Evolutionary conservation across 2,113 vertebrate species (phyloP).

Genomic region (Nothobranchius furzeri): DNA sequence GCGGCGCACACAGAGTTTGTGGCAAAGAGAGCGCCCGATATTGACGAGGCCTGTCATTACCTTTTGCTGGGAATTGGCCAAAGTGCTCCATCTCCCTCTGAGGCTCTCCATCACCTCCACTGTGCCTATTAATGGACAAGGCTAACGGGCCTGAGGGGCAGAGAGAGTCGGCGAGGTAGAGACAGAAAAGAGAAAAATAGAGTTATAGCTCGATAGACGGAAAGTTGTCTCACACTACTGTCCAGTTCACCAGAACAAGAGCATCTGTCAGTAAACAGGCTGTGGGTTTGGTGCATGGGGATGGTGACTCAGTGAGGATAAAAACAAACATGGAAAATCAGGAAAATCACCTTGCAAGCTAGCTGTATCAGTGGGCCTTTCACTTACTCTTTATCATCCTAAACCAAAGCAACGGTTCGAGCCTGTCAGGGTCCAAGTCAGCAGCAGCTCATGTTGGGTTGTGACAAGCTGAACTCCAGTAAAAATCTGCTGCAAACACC

Average conservation of each 20-base stretch:
- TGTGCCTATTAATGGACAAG: slow-evolving; percentile 61
- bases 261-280: slow-evolving; percentile 35
- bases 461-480: background rate
- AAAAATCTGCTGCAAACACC: background rate
- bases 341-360: too few relatives aligned
- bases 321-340: background rate
- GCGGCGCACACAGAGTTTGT: slow-evolving; percentile 43
- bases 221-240: slow-evolving; percentile 9
- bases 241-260: background rate
- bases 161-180: background rate
- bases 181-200: slow-evolving; percentile 26
- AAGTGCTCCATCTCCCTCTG: slow-evolving; percentile 60
- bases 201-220: slow-evolving; percentile 24
- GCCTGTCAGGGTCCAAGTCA: background rate
- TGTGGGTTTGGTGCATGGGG: background rate
- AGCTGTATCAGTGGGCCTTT: too few relatives aligned
- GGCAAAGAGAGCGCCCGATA: slow-evolving; percentile 66
- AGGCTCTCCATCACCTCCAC: slow-evolving; percentile 67
- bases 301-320: background rate
- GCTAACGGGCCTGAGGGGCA: slow-evolving; percentile 41
- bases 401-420: background rate
- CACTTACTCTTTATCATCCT: background rate
- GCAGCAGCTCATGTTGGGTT: background rate
- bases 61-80: slow-evolving; percentile 69
- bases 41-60: slow-evolving; percentile 75